Evolutionary conservation across 1,140 invertebrate genomes (phyloP), one percentile per base, ranked within the genome.

Genomic region (Physella acuta): DNA sequence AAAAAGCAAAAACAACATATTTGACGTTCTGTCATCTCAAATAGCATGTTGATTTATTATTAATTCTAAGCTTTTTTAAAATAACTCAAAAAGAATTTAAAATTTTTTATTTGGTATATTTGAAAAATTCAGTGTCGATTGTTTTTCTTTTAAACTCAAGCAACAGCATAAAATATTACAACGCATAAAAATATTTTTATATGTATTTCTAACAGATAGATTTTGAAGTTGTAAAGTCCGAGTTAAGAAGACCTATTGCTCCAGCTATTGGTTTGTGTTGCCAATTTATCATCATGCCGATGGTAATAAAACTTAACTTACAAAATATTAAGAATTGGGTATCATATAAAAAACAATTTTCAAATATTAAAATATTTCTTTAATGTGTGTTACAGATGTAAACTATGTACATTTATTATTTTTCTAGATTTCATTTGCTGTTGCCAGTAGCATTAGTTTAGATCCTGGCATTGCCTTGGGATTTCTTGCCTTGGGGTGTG

Each of bases 251-350:
- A 73, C 86, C 86, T 0, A 66, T 85, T 3, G 84, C 83, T 24
- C 85, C 86, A 20, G 28, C 80, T 11, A 82, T 82, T 52, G 86
- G 85, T 1, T 80, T 86, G 53, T 72, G 78, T 36, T 84, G 80
- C 28, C 86, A 87, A 75, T 87, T 85, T 72, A 62, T 84, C 8
- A 72, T 86, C 17, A 87, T 87, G 85, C 85, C 85, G 2, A n/a
- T 85, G 80, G 84, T 86, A 79, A 76, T 77, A 78, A 24, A 8
- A 39, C 3, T 59, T 4, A 8, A 30, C 20, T 5, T 26, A 34
- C 33, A 30, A 14, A 28, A 16, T 28, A 28, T 16, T 28, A 28
- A 56, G 16, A 28, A 16, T 14, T n/a, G n/a, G n/a, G n/a, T n/a
- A n/a, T n/a, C n/a, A n/a, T n/a, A n/a, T 11, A 11, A 58, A 26